These are phyloP conservation scores for Geotrupes spiniger DNA, from an alignment of 2,888 invertebrate genomes.

Conservation along the genomic window DNA sequence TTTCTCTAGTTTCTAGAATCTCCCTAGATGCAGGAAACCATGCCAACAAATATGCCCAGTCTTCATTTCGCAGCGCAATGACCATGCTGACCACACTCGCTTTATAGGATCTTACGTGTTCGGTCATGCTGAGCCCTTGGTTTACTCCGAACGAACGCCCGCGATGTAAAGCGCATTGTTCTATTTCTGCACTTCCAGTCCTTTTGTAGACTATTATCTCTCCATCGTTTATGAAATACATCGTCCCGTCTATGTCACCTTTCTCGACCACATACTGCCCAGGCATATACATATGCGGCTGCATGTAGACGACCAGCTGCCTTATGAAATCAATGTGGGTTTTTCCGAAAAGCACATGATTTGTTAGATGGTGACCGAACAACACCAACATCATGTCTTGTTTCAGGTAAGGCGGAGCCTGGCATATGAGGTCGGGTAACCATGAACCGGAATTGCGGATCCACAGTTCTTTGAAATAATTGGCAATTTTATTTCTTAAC, in stretches of 20 bases:
- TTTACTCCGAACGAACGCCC: constrained; percentile 23
- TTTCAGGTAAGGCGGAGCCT: constrained; percentile 23
- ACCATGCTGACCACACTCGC: constrained; percentile 23
- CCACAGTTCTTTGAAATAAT: constrained; percentile 54
- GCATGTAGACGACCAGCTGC: constrained; percentile 53
- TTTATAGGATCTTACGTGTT: constrained; percentile 21
- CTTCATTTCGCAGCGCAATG: constrained; percentile 15
- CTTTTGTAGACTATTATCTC: constrained; percentile 42
- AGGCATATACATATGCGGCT: constrained; percentile 54
- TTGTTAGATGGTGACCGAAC: constrained; percentile 52
- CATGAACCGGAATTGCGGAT: constrained; percentile 54
- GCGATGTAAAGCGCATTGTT: constrained; percentile 8
- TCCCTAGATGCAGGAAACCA: constrained; percentile 28
- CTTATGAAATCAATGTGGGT: constrained; percentile 52
- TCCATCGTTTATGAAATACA: constrained; percentile 56
- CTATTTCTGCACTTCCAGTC: constrained; percentile 17
- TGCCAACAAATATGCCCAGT: constrained; percentile 27
- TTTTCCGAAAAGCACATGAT: constrained; percentile 52
- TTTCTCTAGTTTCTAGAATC: constrained; percentile 6
- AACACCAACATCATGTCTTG: constrained; percentile 52
- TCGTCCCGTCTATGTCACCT: constrained; percentile 55
- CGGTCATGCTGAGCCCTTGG: constrained; percentile 24
- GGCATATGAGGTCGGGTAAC: constrained; percentile 36
- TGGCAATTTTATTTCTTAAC: constrained; percentile 54
- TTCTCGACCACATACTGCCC: constrained; percentile 57